A percentile compares a stretch with the other conserved stretches of the same genome.
phyloP scores from a whole-genome alignment of 2,797 vertebrate genomes.

The Betta splendens region DNA sequence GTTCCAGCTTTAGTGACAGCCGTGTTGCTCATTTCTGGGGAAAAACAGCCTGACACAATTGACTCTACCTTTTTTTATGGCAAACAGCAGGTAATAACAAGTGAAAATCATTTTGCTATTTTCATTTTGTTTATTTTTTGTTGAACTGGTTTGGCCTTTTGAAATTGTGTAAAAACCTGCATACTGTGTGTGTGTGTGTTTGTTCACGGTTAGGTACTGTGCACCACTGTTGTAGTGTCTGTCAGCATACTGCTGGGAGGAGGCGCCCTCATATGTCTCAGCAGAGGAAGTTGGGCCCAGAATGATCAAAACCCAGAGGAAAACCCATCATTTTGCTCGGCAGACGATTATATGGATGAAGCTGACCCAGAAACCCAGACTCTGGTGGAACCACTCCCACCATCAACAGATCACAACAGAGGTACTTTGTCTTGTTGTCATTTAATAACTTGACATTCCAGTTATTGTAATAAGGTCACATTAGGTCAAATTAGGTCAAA shows the following conservation, averaged over 20 bases:
- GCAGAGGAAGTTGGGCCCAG: constrained; percentile 83
- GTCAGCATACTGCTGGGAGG: constrained; percentile 87
- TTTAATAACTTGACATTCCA: not conserved
- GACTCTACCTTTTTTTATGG: constrained; percentile 95
- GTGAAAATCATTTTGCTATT: not conserved
- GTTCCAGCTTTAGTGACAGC: constrained; percentile 86
- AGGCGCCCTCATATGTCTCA: constrained; percentile 88
- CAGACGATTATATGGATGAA: constrained; percentile 61
- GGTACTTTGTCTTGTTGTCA: constrained; percentile 63
- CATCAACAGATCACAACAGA: constrained; percentile 64
- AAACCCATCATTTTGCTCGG: constrained; percentile 57
- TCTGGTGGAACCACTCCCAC: constrained; percentile 45
- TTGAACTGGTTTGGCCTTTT: not conserved
- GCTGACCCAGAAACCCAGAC: constrained; percentile 65
- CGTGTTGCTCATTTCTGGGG: constrained; percentile 86
- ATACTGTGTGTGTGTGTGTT: not conserved
- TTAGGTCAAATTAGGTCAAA: not conserved
- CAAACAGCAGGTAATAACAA: constrained; percentile 86
- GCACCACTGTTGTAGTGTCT: constrained; percentile 84
- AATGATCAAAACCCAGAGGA: constrained; percentile 80
- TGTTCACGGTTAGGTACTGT: constrained; percentile 84
- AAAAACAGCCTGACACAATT: constrained; percentile 73
- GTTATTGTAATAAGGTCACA: not conserved
- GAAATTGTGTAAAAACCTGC: not conserved
- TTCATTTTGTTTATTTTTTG: constrained; percentile 3